Conservation (phyloP, 2,113 vertebrate genomes). For the Apteryx owenii region DNA sequence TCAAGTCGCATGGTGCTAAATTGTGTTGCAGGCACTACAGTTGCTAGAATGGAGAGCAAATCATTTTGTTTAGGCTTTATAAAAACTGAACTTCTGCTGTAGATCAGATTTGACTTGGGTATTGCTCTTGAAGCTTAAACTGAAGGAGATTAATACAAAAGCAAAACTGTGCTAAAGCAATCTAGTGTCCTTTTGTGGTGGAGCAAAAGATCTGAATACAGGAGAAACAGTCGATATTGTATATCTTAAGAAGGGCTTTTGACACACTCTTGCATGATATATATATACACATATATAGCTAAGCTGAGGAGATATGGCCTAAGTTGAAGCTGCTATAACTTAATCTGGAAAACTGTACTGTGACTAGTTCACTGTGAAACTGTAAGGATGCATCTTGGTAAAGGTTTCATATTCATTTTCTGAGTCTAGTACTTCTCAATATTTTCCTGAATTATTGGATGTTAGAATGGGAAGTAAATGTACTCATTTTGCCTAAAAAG, state of each 20-base stretch:
- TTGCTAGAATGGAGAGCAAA: background rate
- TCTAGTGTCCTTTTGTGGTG: background rate
- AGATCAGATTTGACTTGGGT: background rate
- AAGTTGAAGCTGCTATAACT: background rate
- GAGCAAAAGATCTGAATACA: background rate
- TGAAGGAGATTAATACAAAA: background rate
- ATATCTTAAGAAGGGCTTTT: background rate
- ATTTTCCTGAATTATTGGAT: background rate
- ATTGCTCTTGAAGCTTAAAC: background rate
- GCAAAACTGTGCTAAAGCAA: background rate
- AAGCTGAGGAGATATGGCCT: background rate
- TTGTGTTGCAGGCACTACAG: background rate
- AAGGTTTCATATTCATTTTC: background rate
- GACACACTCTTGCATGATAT: accelerated
- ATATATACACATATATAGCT: background rate
- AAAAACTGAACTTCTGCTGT: background rate
- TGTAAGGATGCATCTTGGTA: background rate
- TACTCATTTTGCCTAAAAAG: background rate
- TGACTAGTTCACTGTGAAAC: background rate
- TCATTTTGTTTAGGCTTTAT: background rate
- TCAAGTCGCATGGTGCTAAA: background rate
- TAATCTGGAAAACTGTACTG: background rate
- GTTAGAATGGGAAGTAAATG: background rate
- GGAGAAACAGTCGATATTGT: background rate
- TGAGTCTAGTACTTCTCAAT: background rate